Percentiles rank a stretch among this genome's conserved stretches.
These are phyloP conservation scores for Gryon sp. DNA, from an alignment of 1,140 invertebrate species.

Conservation along the genomic window DNA sequence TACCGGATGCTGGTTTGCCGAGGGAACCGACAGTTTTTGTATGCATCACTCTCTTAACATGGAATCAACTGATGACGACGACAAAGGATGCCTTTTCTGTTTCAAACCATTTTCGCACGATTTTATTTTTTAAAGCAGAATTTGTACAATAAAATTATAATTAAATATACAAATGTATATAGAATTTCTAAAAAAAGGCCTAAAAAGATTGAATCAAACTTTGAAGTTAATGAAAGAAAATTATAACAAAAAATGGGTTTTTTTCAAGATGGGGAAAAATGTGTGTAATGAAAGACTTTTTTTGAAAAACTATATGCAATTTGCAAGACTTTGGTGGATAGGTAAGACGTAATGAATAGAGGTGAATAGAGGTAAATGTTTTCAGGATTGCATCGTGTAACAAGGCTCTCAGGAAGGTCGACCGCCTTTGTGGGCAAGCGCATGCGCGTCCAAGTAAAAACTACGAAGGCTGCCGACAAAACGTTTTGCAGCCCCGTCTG, in stretches of 20 bases:
- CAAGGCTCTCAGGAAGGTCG: slow-evolving; percentile 75
- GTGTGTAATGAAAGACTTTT: background rate
- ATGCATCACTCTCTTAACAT: slow-evolving; percentile 45
- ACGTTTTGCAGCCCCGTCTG: slow-evolving; percentile 54
- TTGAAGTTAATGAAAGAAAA: too few species aligned
- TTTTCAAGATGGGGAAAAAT: background rate
- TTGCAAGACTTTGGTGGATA: slow-evolving; percentile 38
- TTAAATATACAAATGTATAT: too few species aligned
- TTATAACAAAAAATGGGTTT: background rate
- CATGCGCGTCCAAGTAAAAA: slow-evolving; percentile 63
- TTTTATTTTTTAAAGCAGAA: too few species aligned
- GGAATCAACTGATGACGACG: slow-evolving; percentile 42
- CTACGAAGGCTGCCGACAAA: slow-evolving; percentile 53
- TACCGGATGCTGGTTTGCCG: slow-evolving; percentile 63
- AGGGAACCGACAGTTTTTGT: slow-evolving; percentile 64
- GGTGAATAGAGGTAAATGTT: slow-evolving; percentile 67
- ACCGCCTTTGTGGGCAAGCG: slow-evolving; percentile 67
- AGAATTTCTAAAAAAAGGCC: too few species aligned
- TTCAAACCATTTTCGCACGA: slow-evolving; percentile 7
- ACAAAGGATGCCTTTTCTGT: slow-evolving; percentile 9
- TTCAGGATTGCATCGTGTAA: slow-evolving; percentile 69
- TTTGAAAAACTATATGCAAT: slow-evolving; percentile 17
- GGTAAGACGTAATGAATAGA: slow-evolving; percentile 60
- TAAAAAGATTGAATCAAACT: too few species aligned
- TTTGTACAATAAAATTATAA: too few species aligned